Evolutionary conservation across 2,113 vertebrate genomes (phyloP).

Genomic region (Myrmecobius fasciatus): DNA sequence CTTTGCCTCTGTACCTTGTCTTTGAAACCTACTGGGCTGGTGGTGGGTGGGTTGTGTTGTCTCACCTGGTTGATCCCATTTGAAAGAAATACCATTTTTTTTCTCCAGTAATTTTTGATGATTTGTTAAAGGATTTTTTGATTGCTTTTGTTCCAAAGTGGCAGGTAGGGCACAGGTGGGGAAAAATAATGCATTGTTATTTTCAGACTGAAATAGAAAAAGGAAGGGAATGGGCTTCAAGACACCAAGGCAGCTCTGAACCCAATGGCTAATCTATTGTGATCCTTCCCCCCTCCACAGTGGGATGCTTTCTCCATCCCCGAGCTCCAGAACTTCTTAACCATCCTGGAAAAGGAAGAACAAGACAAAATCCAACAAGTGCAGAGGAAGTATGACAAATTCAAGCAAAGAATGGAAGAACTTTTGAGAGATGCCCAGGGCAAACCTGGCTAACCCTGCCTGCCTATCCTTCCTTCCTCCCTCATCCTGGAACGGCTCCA

Average conservation of each 20-base stretch:
- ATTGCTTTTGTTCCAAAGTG: not conserved
- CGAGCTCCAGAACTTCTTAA: constrained; percentile 97
- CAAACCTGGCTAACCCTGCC: constrained; percentile 84
- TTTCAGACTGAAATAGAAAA: not conserved
- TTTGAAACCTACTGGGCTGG: fast-evolving
- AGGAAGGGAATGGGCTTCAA: not conserved
- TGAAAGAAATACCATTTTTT: not conserved
- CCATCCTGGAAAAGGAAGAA: constrained; percentile 95
- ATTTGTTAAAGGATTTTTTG: not conserved
- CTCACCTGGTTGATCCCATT: fast-evolving
- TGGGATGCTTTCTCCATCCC: constrained; percentile 98
- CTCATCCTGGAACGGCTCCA: not conserved
- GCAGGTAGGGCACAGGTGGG: not conserved
- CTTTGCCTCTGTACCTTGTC: not conserved
- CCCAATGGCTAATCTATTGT: constrained; percentile 25
- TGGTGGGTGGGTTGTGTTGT: not conserved
- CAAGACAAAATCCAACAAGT: constrained; percentile 92
- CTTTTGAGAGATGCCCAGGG: constrained; percentile 86
- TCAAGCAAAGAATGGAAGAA: constrained; percentile 90
- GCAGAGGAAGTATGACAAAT: constrained; percentile 88
- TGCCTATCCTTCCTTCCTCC: constrained; percentile 12
- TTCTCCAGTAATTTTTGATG: not conserved
- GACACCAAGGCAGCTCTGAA: not conserved
- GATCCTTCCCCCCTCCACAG: constrained; percentile 79
- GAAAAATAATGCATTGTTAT: not conserved